A percentile compares a stretch with the other conserved stretches of the same genome.
These are phyloP conservation scores for Hypocryptadius cinnamomeus DNA, from an alignment of 2,113 vertebrate genomes.

Conservation along the genomic window DNA sequence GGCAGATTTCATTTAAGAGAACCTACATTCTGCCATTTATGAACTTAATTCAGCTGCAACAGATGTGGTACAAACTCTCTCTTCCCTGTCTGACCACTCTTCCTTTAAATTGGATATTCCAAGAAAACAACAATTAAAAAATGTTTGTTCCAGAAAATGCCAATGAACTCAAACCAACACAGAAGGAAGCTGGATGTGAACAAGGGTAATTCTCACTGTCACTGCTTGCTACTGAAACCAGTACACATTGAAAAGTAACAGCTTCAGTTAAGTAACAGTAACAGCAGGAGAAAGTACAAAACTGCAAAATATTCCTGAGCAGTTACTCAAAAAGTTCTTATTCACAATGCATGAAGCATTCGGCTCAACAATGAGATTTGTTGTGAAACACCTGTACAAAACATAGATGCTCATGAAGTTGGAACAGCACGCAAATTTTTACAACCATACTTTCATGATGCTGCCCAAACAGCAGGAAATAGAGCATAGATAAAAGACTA, in stretches of 20 bases:
- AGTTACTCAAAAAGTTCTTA: background rate
- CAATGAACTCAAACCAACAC: background rate
- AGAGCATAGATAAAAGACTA: background rate
- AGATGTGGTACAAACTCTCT: background rate
- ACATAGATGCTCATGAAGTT: background rate
- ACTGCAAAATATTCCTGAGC: background rate
- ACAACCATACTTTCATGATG: background rate
- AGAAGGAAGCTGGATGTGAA: background rate
- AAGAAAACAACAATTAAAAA: background rate
- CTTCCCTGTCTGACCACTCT: background rate
- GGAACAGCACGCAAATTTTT: background rate
- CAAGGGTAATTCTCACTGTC: background rate
- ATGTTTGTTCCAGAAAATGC: background rate
- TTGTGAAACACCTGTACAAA: background rate
- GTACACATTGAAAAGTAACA: rapidly evolving
- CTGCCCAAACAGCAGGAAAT: background rate
- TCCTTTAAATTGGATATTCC: background rate
- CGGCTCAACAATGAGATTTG: background rate
- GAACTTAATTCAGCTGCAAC: background rate
- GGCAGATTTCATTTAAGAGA: background rate
- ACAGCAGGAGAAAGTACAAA: background rate
- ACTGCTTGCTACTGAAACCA: background rate
- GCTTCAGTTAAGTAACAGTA: background rate
- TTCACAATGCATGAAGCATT: background rate
- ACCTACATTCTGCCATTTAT: background rate